Base-by-base conservation (phyloP, 2,888 invertebrate genomes). In the Sphaerophoria rueppellii region DNA sequence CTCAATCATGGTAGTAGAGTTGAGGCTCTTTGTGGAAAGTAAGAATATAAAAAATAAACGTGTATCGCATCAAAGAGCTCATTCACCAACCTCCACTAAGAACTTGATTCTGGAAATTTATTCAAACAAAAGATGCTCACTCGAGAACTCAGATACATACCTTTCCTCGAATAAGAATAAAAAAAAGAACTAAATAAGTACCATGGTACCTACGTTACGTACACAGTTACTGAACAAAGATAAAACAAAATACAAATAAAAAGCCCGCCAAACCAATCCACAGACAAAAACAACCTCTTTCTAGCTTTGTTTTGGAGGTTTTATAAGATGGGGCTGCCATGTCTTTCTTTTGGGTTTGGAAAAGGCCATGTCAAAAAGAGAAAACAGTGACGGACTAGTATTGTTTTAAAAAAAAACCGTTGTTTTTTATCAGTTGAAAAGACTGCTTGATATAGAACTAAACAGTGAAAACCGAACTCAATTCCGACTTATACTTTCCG, bases 91-190 rank as follows among this genome's bases (percentile, higher is more conserved):
- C 32, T 50, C 60, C 50, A 46, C 52, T 57, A 73, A 54, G 46
- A 70, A 65, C 72, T 76, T 85, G 83, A 69, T 76, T 61, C 60
- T 61, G 43, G 24, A 40, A 43, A 61, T 69, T 37, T 61, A 14
- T 57, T 57, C 71, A 83, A 75, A 83, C 82, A 83, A 83, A 83
- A 80, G 80, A 83, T 83, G 71, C 83, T 75, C 71, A 63, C 46
- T 74, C 71, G 12, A 43, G 43, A 43, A 16, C 16, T 50, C 43
- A 61, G 75, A 79, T 79, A 79, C 71, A 72, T 69, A 73, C 35
- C 24, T 24, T 24, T 24, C 2, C 24, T 52, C 65, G 60, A 74
- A 43, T 58, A 12, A 50, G 14, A 55, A 58, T 9, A 50, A 35
- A 50, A 43, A 43, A 32, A 50, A 16, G 12, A 5, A 55, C 2